Base-by-base conservation (phyloP, 2,797 vertebrate species). In the Fistularia tabacaria region DNA sequence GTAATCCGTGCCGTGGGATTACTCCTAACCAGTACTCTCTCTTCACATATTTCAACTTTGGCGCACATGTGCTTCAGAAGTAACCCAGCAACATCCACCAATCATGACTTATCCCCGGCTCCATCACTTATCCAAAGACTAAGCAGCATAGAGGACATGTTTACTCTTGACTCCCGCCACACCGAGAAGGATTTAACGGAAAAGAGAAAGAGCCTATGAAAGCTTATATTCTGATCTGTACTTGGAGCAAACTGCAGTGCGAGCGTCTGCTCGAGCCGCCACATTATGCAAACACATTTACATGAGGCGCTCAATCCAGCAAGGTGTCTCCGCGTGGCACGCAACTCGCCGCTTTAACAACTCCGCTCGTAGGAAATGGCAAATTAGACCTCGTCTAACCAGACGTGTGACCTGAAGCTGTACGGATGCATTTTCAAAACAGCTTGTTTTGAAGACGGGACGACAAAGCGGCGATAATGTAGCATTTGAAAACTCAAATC, bases 1-100 rank as follows among this genome's bases (percentile, higher is more conserved):
- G 79, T 89, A 90, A 89, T 86, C 85, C 83, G 59, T 62, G 43
- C 3, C 14, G 45, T 64, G 70, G 80, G 83, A 80, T 87, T 88
- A 83, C 73, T 71, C 57, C 54, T 54, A n/a, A 76, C 72, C 74
- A 77, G 66, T 70, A 62, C 60, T 69, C 62, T 58, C 65, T 57
- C 67, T 59, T 69, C 51, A 9, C 71, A 74, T 73, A 82, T 69
- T 77, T 62, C 66, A 80, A 81, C 65, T 83, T 81, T 46, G 51
- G 14, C 13, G 55, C 59, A 72, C 72, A 64, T 62, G 61, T 64
- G 74, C 74, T 84, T 81, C 77, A 83, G 74, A 51, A 36, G 68
- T 71, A 79, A 78, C 76, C 70, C 8, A 14, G 45, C 14, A 41
- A 15, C 44, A 13, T 51, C 51, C 76, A 72, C 69, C 80, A 73